Conservation (phyloP, 92 coral and sea anemone genomes). For the Chrysogorgia sp. region DNA sequence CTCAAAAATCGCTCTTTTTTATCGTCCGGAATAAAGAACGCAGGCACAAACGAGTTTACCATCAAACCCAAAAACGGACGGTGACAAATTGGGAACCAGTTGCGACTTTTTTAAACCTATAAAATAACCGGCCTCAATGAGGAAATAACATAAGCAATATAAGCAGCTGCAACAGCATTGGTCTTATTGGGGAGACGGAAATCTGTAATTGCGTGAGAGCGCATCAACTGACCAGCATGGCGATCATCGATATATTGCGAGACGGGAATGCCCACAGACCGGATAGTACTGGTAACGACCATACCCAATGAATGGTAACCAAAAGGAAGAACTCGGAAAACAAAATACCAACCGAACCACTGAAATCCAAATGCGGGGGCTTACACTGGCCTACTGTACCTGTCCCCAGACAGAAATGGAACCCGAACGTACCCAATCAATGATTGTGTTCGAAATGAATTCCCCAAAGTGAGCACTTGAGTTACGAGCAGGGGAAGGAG, state of each 20-base stretch:
- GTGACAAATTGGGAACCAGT: too few relatives aligned
- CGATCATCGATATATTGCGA: constrained; percentile 56
- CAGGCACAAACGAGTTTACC: constrained; percentile 41
- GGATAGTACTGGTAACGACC: constrained; percentile 38
- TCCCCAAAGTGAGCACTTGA: not conserved
- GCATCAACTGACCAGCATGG: too few relatives aligned
- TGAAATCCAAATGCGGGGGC: constrained; percentile 54
- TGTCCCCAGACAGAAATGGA: constrained; percentile 33
- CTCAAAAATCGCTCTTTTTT: constrained; percentile 7
- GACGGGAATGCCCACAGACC: constrained; percentile 51
- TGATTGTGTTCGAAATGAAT: constrained; percentile 1
- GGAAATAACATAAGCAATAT: constrained; percentile 54
- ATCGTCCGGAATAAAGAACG: constrained; percentile 53
- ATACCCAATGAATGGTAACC: constrained; percentile 25
- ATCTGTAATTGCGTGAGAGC: not conserved
- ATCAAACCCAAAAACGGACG: constrained; percentile 50
- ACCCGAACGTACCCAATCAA: constrained; percentile 39
- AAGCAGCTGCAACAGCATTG: constrained; percentile 48
- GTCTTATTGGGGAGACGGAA: not conserved
- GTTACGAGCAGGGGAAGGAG: not conserved
- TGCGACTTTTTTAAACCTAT: constrained; percentile 35
- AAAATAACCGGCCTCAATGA: constrained; percentile 57
- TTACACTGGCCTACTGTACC: constrained; percentile 4
- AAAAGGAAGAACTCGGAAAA: constrained; percentile 42
- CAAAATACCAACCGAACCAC: constrained; percentile 36